These are phyloP conservation scores for Urophycis tenuis DNA, from an alignment of 2,797 vertebrate species.

Conservation along the genomic window DNA sequence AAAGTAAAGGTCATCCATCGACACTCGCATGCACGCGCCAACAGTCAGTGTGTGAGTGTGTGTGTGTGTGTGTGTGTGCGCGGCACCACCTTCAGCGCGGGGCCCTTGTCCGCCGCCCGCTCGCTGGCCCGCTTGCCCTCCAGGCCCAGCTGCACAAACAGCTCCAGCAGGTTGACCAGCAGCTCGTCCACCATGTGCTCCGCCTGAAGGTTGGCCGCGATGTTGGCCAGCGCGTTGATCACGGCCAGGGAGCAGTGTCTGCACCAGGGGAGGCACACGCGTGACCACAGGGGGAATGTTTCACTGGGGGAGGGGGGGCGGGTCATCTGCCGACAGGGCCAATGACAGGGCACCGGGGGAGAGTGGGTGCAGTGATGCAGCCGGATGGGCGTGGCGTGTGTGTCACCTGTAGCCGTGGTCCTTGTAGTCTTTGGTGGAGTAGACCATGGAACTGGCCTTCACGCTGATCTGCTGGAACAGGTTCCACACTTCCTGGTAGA, in stretches of 20 bases:
- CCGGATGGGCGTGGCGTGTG: background rate
- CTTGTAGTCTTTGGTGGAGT: conserved; percentile 93
- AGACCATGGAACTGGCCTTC: conserved; percentile 95
- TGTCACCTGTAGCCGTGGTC: conserved; percentile 95
- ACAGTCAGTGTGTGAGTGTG: background rate
- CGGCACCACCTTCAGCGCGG: conserved; percentile 81
- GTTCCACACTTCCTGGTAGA: conserved; percentile 99
- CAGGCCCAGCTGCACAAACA: conserved; percentile 94
- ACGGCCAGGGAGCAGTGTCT: conserved; percentile 97
- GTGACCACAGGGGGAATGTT: background rate
- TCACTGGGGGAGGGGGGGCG: background rate
- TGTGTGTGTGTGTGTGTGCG: conserved; percentile 1
- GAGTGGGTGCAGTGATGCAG: background rate
- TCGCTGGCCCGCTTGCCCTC: conserved; percentile 96
- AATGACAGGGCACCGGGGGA: background rate
- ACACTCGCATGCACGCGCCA: background rate
- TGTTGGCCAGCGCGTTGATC: conserved; percentile 95
- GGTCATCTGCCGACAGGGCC: background rate
- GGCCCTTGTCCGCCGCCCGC: conserved; percentile 91
- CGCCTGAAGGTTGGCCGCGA: conserved; percentile 91
- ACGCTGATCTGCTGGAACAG: conserved; percentile 99
- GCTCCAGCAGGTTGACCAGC: conserved; percentile 93
- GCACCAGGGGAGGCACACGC: background rate
- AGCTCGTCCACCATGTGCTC: conserved; percentile 94
- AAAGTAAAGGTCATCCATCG: background rate